A percentile compares a stretch with the other conserved stretches of the same genome.
phyloP scores from a whole-genome alignment of 2,113 vertebrate genomes.

The Bubalus kerabau region DNA sequence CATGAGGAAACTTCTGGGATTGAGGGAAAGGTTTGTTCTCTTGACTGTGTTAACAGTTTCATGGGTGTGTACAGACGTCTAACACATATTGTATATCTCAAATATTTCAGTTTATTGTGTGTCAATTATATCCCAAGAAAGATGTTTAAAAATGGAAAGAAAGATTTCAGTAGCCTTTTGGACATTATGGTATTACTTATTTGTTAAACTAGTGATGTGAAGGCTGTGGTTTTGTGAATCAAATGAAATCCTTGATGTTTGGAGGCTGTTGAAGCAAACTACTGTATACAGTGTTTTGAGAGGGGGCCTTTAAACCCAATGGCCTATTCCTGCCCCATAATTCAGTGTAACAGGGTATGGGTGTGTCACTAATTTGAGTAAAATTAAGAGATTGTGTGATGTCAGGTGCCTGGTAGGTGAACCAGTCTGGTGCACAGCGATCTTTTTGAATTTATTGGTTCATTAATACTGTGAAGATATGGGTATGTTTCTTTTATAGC shows the following conservation, averaged over 20 bases:
- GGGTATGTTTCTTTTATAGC: constrained; percentile 71
- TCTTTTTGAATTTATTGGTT: constrained; percentile 57
- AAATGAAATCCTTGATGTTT: background rate
- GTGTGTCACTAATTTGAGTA: background rate
- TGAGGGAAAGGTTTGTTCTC: background rate
- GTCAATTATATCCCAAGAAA: background rate
- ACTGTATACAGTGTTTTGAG: background rate
- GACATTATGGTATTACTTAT: background rate
- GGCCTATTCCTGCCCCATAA: background rate
- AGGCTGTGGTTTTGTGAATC: background rate
- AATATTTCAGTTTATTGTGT: background rate
- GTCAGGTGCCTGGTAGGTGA: background rate
- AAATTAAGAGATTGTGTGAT: constrained; percentile 4
- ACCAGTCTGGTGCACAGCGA: background rate
- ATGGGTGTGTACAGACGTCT: background rate
- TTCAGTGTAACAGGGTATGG: background rate
- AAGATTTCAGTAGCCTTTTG: background rate
- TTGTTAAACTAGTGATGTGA: background rate
- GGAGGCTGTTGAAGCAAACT: background rate
- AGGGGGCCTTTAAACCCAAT: background rate
- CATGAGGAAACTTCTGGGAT: background rate
- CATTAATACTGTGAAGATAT: constrained; percentile 64
- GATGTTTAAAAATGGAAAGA: constrained; percentile 4
- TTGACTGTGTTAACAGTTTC: background rate
- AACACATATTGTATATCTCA: background rate